phyloP scores from a whole-genome alignment of 2,797 vertebrate species.

The Onychomys leucogaster region DNA sequence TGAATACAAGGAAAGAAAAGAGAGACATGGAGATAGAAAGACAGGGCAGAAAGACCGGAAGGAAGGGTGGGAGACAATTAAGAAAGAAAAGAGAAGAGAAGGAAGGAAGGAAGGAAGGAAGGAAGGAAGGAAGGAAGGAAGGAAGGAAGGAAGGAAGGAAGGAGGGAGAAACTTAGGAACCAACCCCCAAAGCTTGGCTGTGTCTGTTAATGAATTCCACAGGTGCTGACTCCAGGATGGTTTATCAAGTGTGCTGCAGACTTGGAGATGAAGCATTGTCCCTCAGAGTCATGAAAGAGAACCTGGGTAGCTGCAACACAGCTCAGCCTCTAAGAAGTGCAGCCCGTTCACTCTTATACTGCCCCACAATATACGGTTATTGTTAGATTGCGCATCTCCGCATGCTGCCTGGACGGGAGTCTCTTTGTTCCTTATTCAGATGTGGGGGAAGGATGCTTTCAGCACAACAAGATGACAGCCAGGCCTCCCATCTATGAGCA shows the following conservation, averaged over 20 bases:
- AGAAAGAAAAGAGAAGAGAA: neutral
- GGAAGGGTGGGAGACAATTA: neutral
- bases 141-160: too few species aligned
- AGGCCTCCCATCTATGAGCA: conserved; percentile 80
- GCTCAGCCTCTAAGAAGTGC: conserved; percentile 79
- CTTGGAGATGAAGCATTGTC: conserved; percentile 74
- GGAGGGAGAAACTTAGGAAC: conserved; percentile 37
- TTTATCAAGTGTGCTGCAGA: conserved; percentile 75
- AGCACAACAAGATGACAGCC: conserved; percentile 81
- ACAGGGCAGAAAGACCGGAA: neutral
- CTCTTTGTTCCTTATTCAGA: conserved; percentile 84
- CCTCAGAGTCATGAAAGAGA: conserved; percentile 76
- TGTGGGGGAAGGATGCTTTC: conserved; percentile 82
- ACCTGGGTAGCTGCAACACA: conserved; percentile 66
- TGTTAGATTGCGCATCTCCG: conserved; percentile 78
- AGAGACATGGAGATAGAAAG: neutral
- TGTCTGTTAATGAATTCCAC: conserved; percentile 77
- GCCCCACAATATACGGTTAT: conserved; percentile 73
- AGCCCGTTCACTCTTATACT: conserved; percentile 74
- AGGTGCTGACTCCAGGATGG: conserved; percentile 74
- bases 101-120: fast-evolving
- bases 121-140: neutral
- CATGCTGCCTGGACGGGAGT: conserved; percentile 72
- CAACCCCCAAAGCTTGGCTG: conserved; percentile 64
- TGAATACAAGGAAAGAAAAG: neutral